Percentiles rank a stretch among this genome's conserved stretches.
phyloP scores from a whole-genome alignment of 2,888 invertebrate species.

The Leucania comma region DNA sequence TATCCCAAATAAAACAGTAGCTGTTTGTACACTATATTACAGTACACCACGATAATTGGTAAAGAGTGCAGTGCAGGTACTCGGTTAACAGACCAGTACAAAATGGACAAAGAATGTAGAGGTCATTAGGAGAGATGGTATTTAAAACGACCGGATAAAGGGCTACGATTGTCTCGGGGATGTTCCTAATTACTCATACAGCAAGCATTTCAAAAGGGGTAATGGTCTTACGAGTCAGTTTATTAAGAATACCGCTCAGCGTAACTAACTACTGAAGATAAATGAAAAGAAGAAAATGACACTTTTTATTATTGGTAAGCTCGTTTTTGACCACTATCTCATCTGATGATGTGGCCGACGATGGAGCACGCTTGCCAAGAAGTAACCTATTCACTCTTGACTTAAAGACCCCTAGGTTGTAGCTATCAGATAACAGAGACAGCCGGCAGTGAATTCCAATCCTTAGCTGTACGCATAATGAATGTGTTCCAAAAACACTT shows the following conservation, averaged over 20 bases:
- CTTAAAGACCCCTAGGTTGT: no score
- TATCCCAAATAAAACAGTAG: background rate
- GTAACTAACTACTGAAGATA: background rate
- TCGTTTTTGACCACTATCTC: no score
- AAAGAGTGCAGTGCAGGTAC: constrained; percentile 13
- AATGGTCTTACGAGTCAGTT: constrained; percentile 12
- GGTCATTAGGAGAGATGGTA: constrained; percentile 40
- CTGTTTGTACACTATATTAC: constrained; percentile 5
- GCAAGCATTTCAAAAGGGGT: constrained; percentile 26
- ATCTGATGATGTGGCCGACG: no score
- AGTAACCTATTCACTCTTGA: no score
- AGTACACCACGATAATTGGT: constrained; percentile 10
- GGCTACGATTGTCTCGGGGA: constrained; percentile 30
- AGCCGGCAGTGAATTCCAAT: no score
- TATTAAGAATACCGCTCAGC: constrained; percentile 2
- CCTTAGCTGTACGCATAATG: no score
- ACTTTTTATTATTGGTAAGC: no score
- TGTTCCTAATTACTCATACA: constrained; percentile 43
- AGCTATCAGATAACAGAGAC: no score
- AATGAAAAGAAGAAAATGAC: background rate
- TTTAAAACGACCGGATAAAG: constrained; percentile 34
- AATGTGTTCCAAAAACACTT: no score
- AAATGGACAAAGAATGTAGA: constrained; percentile 34
- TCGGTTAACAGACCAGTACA: constrained; percentile 19
- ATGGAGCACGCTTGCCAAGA: no score